A percentile compares a stretch with the other conserved stretches of the same genome.
phyloP scores from a whole-genome alignment of 2,888 invertebrate species.

The Erynnis tages region DNA sequence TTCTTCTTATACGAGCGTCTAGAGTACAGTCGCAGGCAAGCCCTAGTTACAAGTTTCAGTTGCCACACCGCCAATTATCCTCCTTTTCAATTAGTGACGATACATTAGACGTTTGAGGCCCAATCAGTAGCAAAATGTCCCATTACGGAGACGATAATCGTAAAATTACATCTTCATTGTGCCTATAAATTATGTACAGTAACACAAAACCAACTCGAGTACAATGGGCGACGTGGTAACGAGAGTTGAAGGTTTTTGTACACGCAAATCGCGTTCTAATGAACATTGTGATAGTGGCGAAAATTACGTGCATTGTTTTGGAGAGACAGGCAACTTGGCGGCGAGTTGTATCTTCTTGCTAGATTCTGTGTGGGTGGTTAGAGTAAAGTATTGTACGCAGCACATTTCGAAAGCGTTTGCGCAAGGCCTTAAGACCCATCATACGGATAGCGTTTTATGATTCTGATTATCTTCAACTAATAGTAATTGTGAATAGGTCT shows the following conservation, averaged over 20 bases:
- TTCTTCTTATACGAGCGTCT: background rate
- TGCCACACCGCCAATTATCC: conserved; percentile 17
- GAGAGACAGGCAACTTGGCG: conserved; percentile 22
- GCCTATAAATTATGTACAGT: conserved; percentile 25
- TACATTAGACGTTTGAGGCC: conserved; percentile 26
- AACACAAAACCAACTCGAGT: conserved; percentile 20
- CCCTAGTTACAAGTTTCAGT: background rate
- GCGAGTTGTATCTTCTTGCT: conserved; percentile 42
- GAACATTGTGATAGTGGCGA: background rate
- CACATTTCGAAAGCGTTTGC: conserved; percentile 57
- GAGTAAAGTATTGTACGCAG: conserved; percentile 41
- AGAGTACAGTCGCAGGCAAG: background rate
- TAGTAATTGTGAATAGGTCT: too few species aligned
- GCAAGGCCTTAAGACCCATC: conserved; percentile 37
- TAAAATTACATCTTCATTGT: conserved; percentile 48
- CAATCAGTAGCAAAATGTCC: conserved; percentile 48
- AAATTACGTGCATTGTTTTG: conserved; percentile 11
- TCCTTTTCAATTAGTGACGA: conserved; percentile 31
- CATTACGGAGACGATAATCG: conserved; percentile 48
- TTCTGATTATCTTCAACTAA: background rate
- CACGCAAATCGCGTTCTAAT: conserved; percentile 6
- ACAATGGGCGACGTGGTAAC: conserved; percentile 21
- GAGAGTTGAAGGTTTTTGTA: background rate
- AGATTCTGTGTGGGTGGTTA: conserved; percentile 50
- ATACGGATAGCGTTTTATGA: conserved; percentile 1